Evolutionary conservation across 2,888 invertebrate genomes (phyloP).

Genomic region (Scaptomyza cyrtandrae): DNA sequence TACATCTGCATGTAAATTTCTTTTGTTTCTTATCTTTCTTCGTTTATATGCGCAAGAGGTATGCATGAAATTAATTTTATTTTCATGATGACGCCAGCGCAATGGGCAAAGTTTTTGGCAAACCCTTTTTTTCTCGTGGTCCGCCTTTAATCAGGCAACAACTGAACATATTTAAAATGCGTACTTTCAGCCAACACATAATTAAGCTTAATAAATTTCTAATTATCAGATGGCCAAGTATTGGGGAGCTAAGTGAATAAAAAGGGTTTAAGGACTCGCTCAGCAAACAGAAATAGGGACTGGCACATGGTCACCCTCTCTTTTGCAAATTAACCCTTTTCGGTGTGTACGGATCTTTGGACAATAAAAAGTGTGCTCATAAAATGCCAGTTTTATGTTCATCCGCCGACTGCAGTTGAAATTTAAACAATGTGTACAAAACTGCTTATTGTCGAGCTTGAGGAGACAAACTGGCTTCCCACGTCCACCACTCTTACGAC

Average conservation of each 20-base stretch:
- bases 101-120: conserved; percentile 59
- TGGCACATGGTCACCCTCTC: conserved; percentile 59
- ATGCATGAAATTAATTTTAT: conserved; percentile 70
- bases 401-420: conserved; percentile 71
- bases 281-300: conserved; percentile 20
- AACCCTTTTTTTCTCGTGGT: conserved; percentile 46
- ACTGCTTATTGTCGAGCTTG: conserved; percentile 42
- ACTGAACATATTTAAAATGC: conserved; percentile 66
- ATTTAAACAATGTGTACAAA: conserved; percentile 81
- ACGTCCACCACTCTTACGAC: conserved; percentile 69
- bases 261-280: conserved; percentile 69
- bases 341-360: conserved; percentile 34
- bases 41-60: conserved; percentile 28
- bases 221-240: conserved; percentile 76
- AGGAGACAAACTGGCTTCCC: conserved; percentile 48
- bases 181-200: conserved; percentile 79
- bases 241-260: conserved; percentile 63
- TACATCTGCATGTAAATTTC: conserved; percentile 48
- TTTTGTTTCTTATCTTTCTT: conserved; percentile 25
- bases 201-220: conserved; percentile 80
- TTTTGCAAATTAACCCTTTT: conserved; percentile 76
- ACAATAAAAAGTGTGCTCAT: conserved; percentile 74
- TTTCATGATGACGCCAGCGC: conserved; percentile 73
- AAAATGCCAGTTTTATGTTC: conserved; percentile 75
- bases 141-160: conserved; percentile 64